These are phyloP conservation scores for Cochlearius cochlearius DNA, from an alignment of 2,113 vertebrate species.

Conservation along the genomic window DNA sequence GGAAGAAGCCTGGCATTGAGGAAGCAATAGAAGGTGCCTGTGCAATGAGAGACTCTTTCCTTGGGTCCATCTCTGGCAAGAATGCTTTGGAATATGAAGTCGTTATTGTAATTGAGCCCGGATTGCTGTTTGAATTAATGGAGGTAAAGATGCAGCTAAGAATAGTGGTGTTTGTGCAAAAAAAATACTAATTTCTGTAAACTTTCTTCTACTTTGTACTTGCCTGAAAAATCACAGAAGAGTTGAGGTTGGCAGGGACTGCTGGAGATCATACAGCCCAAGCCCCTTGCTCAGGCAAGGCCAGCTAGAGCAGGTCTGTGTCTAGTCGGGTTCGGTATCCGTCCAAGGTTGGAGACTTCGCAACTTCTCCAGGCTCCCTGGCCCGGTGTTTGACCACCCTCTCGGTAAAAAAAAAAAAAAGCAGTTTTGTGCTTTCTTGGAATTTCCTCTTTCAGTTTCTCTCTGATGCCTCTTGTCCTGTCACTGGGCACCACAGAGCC, in stretches of 20 bases:
- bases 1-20: constrained; percentile 91
- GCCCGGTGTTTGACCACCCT: no score
- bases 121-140: constrained; percentile 93
- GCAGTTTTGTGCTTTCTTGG: background rate
- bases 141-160: constrained; percentile 76
- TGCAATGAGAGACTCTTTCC: constrained; percentile 90
- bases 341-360: background rate
- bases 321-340: background rate
- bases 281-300: background rate
- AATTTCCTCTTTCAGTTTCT: background rate
- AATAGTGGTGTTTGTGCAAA: background rate
- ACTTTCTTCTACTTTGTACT: background rate
- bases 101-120: constrained; percentile 85
- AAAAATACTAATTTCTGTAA: background rate
- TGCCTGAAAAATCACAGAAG: background rate
- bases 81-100: constrained; percentile 83
- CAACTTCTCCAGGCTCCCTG: background rate
- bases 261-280: background rate
- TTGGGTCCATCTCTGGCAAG: constrained; percentile 87
- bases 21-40: constrained; percentile 92
- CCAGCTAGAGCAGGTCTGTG: background rate
- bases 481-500: background rate
- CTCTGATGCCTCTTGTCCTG: background rate
- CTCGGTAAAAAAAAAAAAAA: background rate
- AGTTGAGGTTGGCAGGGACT: background rate